These are phyloP conservation scores for Sebastes iracundus DNA, from an alignment of 2,797 vertebrate species.

Conservation along the genomic window DNA sequence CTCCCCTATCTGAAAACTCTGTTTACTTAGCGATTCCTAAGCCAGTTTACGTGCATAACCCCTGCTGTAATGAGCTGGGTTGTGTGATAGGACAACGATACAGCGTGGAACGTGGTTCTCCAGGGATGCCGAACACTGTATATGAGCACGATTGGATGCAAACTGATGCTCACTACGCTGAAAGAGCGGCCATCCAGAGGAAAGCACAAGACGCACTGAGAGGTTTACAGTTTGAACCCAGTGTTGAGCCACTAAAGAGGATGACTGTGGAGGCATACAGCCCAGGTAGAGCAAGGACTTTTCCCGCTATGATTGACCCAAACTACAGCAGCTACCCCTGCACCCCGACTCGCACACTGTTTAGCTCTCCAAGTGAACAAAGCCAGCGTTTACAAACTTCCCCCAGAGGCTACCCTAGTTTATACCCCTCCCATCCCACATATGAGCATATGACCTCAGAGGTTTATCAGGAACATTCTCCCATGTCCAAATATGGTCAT, in stretches of 20 bases:
- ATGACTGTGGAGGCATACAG: conserved; percentile 61
- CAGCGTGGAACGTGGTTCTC: conserved; percentile 63
- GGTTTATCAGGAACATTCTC: conserved; percentile 78
- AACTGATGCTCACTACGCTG: conserved; percentile 54
- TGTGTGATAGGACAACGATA: conserved; percentile 78
- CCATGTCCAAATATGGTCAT: conserved; percentile 80
- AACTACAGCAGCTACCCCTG: conserved; percentile 72
- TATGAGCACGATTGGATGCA: conserved; percentile 76
- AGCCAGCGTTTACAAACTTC: conserved; percentile 70
- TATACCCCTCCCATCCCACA: conserved; percentile 65
- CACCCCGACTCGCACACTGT: conserved; percentile 56
- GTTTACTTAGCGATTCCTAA: conserved; percentile 85
- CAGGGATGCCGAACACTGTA: conserved; percentile 54
- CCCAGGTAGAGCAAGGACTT: conserved; percentile 46
- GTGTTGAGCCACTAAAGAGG: conserved; percentile 65
- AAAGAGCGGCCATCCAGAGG: conserved; percentile 59
- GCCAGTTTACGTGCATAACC: conserved; percentile 85
- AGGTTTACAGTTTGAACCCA: conserved; percentile 65
- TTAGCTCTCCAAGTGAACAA: conserved; percentile 69
- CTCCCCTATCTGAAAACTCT: conserved; percentile 60
- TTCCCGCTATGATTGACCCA: conserved; percentile 71
- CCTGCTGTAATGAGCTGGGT: conserved; percentile 82
- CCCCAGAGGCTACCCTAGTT: conserved; percentile 70
- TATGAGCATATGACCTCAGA: conserved; percentile 80
- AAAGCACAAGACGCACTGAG: conserved; percentile 64